Evolutionary conservation across 2,113 vertebrate genomes (phyloP).

Genomic region (Prunella fulvescens): DNA sequence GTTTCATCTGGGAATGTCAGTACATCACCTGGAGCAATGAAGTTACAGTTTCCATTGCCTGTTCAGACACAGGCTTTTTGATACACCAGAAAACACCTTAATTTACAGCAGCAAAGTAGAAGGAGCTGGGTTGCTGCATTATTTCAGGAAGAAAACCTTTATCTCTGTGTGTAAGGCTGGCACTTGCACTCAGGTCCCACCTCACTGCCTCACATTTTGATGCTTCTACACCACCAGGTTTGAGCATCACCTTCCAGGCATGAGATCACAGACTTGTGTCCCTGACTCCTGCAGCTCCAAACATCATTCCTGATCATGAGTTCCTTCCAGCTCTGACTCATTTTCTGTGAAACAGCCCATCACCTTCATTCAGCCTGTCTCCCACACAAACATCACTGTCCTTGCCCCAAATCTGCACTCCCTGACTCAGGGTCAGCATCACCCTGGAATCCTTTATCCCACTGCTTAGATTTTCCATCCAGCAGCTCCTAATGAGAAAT

Average conservation of each 20-base stretch:
- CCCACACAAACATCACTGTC: background rate
- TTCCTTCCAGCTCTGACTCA: background rate
- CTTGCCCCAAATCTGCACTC: background rate
- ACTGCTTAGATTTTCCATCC: background rate
- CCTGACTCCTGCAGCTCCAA: background rate
- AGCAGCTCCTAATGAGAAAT: background rate
- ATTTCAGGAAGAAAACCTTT: background rate
- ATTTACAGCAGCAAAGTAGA: background rate
- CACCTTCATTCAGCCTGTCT: background rate
- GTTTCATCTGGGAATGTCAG: background rate
- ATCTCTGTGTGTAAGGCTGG: background rate
- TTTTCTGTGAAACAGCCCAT: background rate
- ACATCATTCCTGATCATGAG: rapidly evolving
- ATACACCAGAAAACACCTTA: background rate
- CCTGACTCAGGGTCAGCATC: background rate
- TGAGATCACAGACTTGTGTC: background rate
- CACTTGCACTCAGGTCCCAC: background rate
- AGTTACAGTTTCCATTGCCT: background rate
- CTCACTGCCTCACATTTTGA: background rate
- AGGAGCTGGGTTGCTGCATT: background rate
- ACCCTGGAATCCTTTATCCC: background rate
- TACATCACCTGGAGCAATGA: background rate
- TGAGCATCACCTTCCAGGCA: background rate
- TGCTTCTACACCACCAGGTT: background rate
- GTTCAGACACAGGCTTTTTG: background rate